Evolutionary conservation across 2,797 vertebrate genomes (phyloP), one percentile per base, ranked within the genome.

Genomic region (Enoplosus armatus): DNA sequence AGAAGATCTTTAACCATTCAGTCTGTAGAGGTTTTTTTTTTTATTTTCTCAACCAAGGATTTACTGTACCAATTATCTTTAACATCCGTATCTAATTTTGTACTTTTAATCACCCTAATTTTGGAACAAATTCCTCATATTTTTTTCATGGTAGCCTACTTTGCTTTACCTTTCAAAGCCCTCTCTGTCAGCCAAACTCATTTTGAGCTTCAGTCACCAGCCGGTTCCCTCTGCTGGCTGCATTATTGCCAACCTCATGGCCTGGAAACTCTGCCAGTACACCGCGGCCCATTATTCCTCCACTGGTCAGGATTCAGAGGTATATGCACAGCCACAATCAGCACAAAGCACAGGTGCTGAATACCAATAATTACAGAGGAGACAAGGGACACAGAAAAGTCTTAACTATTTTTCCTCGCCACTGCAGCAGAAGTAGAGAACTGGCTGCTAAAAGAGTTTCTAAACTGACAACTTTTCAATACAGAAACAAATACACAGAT

Each of bases 111-210:
- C 1, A 0, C 2, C 48, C 22, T 39, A 47, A 48, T 41, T 64
- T 53, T 72, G 33, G 83, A 75, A 29, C 48, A 33, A 18, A 0
- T 33, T 43, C 18, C 4, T 48, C 24, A 20, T 50, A n/a, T 37
- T 66, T 54, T n/a, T 37, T 45, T 51, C 43, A 39, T 12, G 29
- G 45, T 7, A 6, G 18, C 29, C 47, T 0, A 33, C 80, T 89
- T 87, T 85, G 82, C 80, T 85, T 77, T 53, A 66, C 75, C 75
- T 79, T 43, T 85, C 85, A 85, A 80, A 89, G 82, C 24, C 29
- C 5, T 45, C 35, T 78, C 27, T 11, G 41, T 66, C 4, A 31
- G 82, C 77, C 79, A 84, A 67, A 83, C 74, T 79, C 64, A 47
- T 56, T 65, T 5, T 6, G 58, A 75, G 77, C 70, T 70, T 80